Conservation (phyloP, 2,888 invertebrate genomes). For the Diadegma fenestrale region DNA sequence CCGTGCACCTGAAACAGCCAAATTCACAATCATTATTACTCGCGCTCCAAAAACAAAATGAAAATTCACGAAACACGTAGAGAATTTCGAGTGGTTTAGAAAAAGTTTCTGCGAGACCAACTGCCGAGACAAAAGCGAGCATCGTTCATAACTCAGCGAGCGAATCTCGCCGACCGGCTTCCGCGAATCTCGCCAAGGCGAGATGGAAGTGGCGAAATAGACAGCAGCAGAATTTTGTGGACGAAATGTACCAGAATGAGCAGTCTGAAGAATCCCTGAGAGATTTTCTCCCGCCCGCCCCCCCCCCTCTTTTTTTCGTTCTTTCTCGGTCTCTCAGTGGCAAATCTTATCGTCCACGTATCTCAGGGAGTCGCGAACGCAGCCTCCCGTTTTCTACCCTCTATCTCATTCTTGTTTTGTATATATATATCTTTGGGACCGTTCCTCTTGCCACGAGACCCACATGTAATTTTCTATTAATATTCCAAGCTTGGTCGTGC, state of each 20-base stretch:
- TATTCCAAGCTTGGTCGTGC: slow-evolving; percentile 81
- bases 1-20: slow-evolving; percentile 88
- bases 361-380: slow-evolving; percentile 75
- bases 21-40: slow-evolving; percentile 7
- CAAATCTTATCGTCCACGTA: slow-evolving; percentile 77
- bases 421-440: slow-evolving; percentile 30
- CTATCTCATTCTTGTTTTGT: slow-evolving; percentile 28
- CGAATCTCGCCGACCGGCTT: slow-evolving; percentile 80
- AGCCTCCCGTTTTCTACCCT: slow-evolving; percentile 48
- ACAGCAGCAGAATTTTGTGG: slow-evolving; percentile 20
- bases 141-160: slow-evolving; percentile 79
- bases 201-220: slow-evolving; percentile 56
- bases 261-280: slow-evolving; percentile 40
- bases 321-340: slow-evolving; percentile 45
- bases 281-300: slow-evolving; percentile 24
- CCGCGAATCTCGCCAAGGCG: slow-evolving; percentile 76
- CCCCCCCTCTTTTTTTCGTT: slow-evolving; percentile 38
- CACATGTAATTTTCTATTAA: slow-evolving; percentile 82
- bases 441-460: slow-evolving; percentile 49
- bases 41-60: too few species aligned
- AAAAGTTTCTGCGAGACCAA: slow-evolving; percentile 36
- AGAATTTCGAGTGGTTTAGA: slow-evolving; percentile 1
- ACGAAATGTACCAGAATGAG: slow-evolving; percentile 52
- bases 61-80: not conserved
- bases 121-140: slow-evolving; percentile 27